Conservation (phyloP, 92 coral and sea anemone species). For the Parazoanthus darwini region DNA sequence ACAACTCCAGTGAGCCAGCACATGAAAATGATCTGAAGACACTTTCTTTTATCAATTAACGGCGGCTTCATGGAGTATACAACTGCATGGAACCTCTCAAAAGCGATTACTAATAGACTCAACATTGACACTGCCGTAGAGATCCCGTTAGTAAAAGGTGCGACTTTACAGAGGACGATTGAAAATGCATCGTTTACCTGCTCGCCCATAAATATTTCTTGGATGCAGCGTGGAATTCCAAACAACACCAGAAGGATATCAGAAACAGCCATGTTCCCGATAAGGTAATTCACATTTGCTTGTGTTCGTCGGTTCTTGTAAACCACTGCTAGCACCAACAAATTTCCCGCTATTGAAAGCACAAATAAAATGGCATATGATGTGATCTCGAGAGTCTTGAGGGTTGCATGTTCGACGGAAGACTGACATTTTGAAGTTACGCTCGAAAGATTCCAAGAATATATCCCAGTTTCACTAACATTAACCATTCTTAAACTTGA, state of each 20-base stretch:
- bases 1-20: constrained; percentile 8
- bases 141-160: neutral
- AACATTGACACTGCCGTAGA: constrained; percentile 3
- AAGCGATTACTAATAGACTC: neutral
- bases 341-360: neutral
- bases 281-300: neutral
- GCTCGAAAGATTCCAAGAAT: neutral
- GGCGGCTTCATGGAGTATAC: constrained; percentile 3
- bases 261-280: neutral
- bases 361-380: neutral
- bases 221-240: neutral
- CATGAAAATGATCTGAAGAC: neutral
- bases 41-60: constrained; percentile 8
- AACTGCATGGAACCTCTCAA: constrained; percentile 1
- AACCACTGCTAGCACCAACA: neutral
- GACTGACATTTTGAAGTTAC: neutral
- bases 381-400: neutral
- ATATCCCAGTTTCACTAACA: neutral
- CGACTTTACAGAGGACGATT: neutral
- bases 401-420: neutral
- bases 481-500: neutral
- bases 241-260: neutral
- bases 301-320: constrained; percentile 1
- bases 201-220: constrained; percentile 11
- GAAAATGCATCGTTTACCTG: constrained; percentile 15